These are phyloP conservation scores for Chrysochloris asiatica DNA, from an alignment of 2,113 vertebrate genomes.

Conservation along the genomic window DNA sequence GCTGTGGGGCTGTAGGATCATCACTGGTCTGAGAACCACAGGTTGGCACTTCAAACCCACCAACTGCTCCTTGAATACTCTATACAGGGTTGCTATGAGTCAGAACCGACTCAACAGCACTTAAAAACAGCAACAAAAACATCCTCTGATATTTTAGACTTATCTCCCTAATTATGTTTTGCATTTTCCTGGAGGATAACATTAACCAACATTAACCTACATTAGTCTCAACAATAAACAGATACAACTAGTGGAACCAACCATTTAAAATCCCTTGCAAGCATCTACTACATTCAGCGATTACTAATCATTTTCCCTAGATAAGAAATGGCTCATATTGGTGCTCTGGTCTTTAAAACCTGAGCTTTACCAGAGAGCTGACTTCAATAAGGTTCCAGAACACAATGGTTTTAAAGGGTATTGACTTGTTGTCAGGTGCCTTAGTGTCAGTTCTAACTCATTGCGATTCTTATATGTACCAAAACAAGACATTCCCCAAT, in stretches of 20 bases:
- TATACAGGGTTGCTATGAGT: no score
- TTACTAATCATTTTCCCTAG: neutral
- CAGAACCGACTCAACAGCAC: no score
- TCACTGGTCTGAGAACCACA: no score
- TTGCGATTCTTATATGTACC: no score
- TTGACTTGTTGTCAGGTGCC: no score
- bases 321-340: neutral
- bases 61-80: no score
- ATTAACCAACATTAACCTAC: neutral
- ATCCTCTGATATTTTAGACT: conserved; percentile 10
- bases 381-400: neutral
- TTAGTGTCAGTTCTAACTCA: no score
- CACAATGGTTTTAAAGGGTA: neutral
- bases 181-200: neutral
- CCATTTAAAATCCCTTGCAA: neutral
- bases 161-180: conserved; percentile 26
- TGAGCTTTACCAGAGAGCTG: neutral
- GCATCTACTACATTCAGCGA: neutral
- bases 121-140: no score
- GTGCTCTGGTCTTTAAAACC: neutral
- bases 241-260: neutral
- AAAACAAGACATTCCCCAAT: no score
- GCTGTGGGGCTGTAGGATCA: no score
- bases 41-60: no score
- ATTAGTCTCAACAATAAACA: neutral